These are phyloP conservation scores for Agapornis roseicollis DNA, from an alignment of 2,113 vertebrate genomes.

Conservation along the genomic window DNA sequence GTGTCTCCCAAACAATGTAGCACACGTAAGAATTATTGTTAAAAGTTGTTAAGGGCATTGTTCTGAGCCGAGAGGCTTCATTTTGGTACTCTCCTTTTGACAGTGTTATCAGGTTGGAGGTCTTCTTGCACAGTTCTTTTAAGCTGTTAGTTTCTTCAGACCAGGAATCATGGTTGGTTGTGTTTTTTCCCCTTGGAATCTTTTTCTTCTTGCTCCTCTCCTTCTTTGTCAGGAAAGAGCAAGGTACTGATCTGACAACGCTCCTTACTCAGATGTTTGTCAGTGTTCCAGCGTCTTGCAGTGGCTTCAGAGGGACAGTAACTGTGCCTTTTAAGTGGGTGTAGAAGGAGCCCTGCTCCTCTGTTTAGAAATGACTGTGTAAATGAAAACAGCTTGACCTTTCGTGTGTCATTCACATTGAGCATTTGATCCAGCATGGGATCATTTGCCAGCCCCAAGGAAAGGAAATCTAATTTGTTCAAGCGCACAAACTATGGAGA, in stretches of 20 bases:
- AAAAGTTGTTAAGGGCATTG: background rate
- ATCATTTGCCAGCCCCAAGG: background rate
- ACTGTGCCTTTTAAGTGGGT: background rate
- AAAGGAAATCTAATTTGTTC: background rate
- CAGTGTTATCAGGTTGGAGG: background rate
- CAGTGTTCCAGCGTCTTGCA: background rate
- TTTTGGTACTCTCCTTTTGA: background rate
- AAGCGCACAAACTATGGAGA: background rate
- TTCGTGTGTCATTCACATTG: background rate
- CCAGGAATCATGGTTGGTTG: background rate
- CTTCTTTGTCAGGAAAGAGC: background rate
- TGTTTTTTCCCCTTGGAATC: background rate
- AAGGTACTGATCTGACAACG: background rate
- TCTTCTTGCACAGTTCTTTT: background rate
- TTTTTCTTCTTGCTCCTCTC: background rate
- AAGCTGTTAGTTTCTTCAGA: background rate
- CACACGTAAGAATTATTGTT: rapidly evolving
- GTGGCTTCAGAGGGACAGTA: background rate
- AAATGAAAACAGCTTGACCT: background rate
- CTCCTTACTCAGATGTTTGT: background rate
- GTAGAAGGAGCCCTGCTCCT: background rate
- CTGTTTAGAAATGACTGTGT: background rate
- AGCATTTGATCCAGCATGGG: background rate
- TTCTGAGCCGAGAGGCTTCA: background rate
- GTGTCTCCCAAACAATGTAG: background rate